Conservation (phyloP, 2,113 vertebrate species). For the Lepus timidus region DNA sequence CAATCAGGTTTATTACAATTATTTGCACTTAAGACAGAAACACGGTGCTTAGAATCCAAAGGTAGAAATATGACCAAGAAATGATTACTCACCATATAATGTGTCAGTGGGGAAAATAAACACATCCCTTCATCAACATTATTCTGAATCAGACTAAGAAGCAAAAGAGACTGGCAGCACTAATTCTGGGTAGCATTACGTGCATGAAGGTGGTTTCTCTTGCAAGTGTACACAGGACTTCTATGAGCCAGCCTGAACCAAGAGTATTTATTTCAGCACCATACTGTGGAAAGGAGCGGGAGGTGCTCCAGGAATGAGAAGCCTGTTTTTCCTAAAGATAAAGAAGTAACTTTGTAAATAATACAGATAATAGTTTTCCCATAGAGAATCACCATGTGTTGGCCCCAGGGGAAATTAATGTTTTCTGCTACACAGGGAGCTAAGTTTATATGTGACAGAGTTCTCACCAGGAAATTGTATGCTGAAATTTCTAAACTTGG, state of each 20-base stretch:
- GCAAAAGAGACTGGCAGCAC: not conserved
- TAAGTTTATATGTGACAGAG: not conserved
- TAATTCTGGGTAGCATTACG: not conserved
- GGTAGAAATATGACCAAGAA: not conserved
- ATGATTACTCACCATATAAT: not conserved
- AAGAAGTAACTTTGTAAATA: slow-evolving; percentile 30
- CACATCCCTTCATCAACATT: not conserved
- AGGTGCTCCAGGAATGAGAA: not conserved
- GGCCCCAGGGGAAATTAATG: not conserved
- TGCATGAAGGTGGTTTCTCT: not conserved
- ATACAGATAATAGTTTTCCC: not conserved
- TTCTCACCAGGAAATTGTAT: not conserved
- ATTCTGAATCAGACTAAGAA: slow-evolving; percentile 1
- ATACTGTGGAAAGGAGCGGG: not conserved
- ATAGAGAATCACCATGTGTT: not conserved
- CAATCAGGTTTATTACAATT: not conserved
- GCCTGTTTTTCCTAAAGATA: not conserved
- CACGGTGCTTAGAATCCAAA: not conserved
- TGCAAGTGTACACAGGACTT: not conserved
- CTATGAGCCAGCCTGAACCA: not conserved
- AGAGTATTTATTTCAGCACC: not conserved
- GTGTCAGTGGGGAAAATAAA: not conserved
- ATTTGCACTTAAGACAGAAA: not conserved
- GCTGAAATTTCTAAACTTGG: not conserved
- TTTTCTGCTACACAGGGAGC: not conserved